Conservation (phyloP, 2,113 vertebrate species). For the Psammodynastes pulverulentus region DNA sequence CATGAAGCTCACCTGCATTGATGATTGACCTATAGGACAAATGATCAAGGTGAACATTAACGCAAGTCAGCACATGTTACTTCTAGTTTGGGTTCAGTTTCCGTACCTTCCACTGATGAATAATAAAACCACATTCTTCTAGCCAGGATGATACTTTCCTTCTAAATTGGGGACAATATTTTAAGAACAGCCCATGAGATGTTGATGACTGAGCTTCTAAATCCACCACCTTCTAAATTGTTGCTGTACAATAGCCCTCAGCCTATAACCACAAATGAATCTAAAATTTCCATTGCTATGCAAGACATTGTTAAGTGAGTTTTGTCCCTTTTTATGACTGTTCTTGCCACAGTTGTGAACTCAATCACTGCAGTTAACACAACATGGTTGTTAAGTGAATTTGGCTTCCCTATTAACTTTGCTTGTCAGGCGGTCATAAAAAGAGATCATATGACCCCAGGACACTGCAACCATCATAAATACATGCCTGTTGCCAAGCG, state of each 20-base stretch:
- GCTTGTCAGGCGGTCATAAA: too few species aligned
- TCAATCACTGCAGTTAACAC: too few species aligned
- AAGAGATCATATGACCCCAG: too few species aligned
- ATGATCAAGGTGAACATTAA: constrained; percentile 36
- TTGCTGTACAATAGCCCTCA: neutral
- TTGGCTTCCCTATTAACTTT: too few species aligned
- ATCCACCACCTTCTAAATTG: neutral
- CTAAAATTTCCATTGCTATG: neutral
- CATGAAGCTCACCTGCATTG: constrained; percentile 72
- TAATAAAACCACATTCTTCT: constrained; percentile 1
- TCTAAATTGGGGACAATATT: constrained; percentile 43
- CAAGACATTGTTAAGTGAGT: neutral
- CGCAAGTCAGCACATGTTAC: constrained; percentile 23
- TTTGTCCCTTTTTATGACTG: too few species aligned
- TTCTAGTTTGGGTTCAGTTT: constrained; percentile 8
- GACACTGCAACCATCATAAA: too few species aligned
- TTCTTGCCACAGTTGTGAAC: too few species aligned
- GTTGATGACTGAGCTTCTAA: constrained; percentile 35
- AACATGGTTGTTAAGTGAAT: too few species aligned
- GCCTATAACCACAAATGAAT: neutral
- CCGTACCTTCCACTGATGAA: neutral
- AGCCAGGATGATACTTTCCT: constrained; percentile 32
- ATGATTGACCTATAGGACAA: constrained; percentile 68
- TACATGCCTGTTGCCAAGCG: too few species aligned
- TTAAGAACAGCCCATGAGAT: constrained; percentile 55